Percentiles rank a stretch among this genome's conserved stretches.
phyloP scores from a whole-genome alignment of 2,113 vertebrate species.

The Mirounga angustirostris region DNA sequence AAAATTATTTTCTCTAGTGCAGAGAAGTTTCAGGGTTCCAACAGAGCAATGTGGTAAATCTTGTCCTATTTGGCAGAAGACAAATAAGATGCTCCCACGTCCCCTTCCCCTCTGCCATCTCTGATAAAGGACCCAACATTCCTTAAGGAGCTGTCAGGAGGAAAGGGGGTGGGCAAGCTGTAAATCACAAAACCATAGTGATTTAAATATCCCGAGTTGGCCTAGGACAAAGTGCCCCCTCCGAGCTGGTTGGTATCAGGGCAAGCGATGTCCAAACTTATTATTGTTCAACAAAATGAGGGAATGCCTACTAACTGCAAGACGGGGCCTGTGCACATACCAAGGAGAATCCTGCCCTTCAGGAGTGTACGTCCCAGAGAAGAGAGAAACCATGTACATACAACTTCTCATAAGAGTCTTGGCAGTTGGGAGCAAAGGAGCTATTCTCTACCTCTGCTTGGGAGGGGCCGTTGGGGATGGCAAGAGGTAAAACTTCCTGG shows the following conservation, averaged over 20 bases:
- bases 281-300: background rate
- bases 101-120: background rate
- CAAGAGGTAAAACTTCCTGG: background rate
- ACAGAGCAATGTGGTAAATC: slow-evolving; percentile 18
- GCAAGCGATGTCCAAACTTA: background rate
- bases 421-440: background rate
- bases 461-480: fast-evolving
- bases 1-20: background rate
- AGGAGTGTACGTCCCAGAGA: background rate
- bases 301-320: background rate
- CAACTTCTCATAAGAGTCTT: background rate
- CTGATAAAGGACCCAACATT: background rate
- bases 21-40: background rate
- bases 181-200: background rate
- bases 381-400: background rate
- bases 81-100: background rate
- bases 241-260: background rate
- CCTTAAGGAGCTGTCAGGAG: background rate
- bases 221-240: background rate
- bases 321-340: background rate
- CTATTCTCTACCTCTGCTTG: background rate
- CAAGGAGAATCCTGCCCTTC: background rate
- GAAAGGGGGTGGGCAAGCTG: background rate
- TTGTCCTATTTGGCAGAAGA: background rate
- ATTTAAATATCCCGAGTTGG: background rate